Conservation (phyloP, 2,888 invertebrate genomes). For the Augochlorella aurata region DNA sequence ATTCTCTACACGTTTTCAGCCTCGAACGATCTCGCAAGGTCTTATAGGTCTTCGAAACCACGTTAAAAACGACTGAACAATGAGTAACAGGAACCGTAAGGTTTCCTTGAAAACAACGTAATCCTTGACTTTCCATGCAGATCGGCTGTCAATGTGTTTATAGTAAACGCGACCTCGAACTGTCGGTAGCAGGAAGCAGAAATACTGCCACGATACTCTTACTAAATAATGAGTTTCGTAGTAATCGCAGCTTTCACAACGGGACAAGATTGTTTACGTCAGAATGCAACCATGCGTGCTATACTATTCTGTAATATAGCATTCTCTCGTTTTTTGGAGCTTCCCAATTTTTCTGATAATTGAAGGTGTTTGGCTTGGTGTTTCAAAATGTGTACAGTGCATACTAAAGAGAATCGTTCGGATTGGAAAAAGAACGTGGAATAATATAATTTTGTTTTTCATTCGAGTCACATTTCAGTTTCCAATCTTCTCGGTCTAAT, state of each 20-base stretch:
- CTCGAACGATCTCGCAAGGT: not conserved
- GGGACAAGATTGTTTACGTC: no score
- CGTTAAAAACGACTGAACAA: not conserved
- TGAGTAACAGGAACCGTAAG: conserved; percentile 3
- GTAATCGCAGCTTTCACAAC: no score
- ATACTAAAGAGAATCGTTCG: no score
- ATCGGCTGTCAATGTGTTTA: not conserved
- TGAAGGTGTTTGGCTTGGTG: no score
- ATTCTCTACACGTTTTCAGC: not conserved
- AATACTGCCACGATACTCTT: not conserved
- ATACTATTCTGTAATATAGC: no score
- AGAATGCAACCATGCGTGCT: no score
- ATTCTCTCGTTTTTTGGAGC: no score
- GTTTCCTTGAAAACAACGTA: conserved; percentile 5
- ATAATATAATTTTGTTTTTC: no score
- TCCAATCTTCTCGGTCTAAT: not conserved
- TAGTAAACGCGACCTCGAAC: not conserved
- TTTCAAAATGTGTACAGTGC: no score
- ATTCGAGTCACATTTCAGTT: not conserved
- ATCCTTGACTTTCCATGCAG: conserved; percentile 3
- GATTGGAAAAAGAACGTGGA: not conserved
- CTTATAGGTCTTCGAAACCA: conserved; percentile 5
- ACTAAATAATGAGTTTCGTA: not conserved
- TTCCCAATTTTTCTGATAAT: no score
- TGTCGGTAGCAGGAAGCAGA: not conserved